Base-by-base conservation (phyloP, 35 echinoderm and acorn worm species). In the Anneissia japonica region DNA sequence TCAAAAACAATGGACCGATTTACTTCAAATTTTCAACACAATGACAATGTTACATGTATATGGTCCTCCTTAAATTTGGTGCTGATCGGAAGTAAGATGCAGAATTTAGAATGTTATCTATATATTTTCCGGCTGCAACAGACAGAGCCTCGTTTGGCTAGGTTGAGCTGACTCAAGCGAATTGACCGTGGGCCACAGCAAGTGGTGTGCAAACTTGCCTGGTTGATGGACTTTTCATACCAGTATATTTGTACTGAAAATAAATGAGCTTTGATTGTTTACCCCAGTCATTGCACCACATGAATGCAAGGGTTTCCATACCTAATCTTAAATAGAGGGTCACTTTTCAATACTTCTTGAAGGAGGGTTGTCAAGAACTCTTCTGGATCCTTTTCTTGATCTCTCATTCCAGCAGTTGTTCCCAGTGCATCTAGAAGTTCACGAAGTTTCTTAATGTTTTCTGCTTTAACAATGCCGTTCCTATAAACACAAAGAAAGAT, bases 311-410 rank as follows among this genome's bases (percentile, higher is more conserved):
- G n/a, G n/a, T 41, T 9, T 29, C 37, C 64, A 81, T 82, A 97
- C 94, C 90, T 92, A 11, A 92, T 92, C 34, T 93, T 90, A 10
- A 97, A 46, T 1, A 90, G 85, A 30, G 94, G 94, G 28, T 89
- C 31, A 11, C 90, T 41, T 76, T 93, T 89, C 26, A 92, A 84
- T 35, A 97, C 83, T 82, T 97, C 90, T 40, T 89, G 88, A 11
- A 96, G 79, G 10, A 97, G 79, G 16, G 88, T 90, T 36, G 92
- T 91, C 3, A 97, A 43, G 36, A 97, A 90, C 77, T 97, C 94
- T 40, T 97, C 94, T n/a, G 94, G 94, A 30, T 97, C 90, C 51
- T 97, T 97, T 75, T 97, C 94, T 86, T 97, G 87, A 55, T 74
- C 90, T 21, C 82, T 97, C 35, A 97, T 41, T 30, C 94, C 94